phyloP scores from a whole-genome alignment of 2,113 vertebrate species.

The Triplophysa rosa region DNA sequence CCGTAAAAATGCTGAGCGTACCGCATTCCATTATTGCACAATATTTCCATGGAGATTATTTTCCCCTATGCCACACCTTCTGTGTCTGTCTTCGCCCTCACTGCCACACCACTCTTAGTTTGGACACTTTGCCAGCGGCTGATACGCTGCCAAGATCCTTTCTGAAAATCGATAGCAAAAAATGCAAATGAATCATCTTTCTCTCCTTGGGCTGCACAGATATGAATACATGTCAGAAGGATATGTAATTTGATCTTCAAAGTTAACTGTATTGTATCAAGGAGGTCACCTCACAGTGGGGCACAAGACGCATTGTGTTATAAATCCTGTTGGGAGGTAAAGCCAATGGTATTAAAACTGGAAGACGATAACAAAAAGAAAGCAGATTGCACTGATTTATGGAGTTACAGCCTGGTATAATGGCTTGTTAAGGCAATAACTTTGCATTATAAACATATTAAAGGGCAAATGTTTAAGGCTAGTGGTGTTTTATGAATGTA shows the following conservation, averaged over 20 bases:
- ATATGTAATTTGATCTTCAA: conserved; percentile 63
- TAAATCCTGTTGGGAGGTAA: conserved; percentile 32
- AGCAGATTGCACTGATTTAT: conserved; percentile 14
- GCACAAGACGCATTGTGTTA: conserved; percentile 35
- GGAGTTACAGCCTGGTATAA: neutral
- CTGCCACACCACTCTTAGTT: conserved; percentile 1
- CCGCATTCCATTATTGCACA: neutral
- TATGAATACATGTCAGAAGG: conserved; percentile 61
- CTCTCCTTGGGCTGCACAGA: conserved; percentile 43
- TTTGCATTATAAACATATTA: neutral
- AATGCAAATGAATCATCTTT: conserved; percentile 62
- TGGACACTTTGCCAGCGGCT: conserved; percentile 47
- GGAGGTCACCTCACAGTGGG: conserved; percentile 53
- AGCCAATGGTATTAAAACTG: conserved; percentile 10
- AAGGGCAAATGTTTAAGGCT: conserved; percentile 13
- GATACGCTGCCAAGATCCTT: conserved; percentile 64
- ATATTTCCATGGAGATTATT: no score
- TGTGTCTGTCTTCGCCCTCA: neutral
- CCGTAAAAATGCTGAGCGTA: neutral
- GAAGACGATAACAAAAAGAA: neutral
- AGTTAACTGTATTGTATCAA: conserved; percentile 65
- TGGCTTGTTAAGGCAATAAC: neutral
- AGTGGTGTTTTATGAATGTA: conserved; percentile 1
- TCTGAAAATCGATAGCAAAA: conserved; percentile 66
- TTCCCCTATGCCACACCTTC: neutral